These are phyloP conservation scores for Cranoglanis bouderius DNA, from an alignment of 2,113 vertebrate species.

Conservation along the genomic window DNA sequence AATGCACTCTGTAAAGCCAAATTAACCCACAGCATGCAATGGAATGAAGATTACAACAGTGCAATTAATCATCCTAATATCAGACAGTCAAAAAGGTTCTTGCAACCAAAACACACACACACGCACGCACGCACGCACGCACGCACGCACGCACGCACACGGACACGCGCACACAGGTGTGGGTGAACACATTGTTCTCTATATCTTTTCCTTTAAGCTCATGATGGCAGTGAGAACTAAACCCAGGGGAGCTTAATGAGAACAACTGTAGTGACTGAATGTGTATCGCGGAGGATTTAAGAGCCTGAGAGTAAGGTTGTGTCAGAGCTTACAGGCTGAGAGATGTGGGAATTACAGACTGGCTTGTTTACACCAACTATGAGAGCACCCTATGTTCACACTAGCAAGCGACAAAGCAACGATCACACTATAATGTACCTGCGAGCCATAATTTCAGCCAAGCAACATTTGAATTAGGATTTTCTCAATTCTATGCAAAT, in stretches of 20 bases:
- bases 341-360: constrained; percentile 26
- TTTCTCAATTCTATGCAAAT: background rate
- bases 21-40: constrained; percentile 14
- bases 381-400: background rate
- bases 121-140: too few species aligned
- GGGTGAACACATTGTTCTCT: background rate
- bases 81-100: background rate
- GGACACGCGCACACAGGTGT: background rate
- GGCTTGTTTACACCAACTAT: constrained; percentile 18
- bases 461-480: background rate
- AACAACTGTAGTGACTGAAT: background rate
- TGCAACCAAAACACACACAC: background rate
- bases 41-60: background rate
- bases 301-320: constrained; percentile 31
- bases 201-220: background rate
- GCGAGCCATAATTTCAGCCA: background rate
- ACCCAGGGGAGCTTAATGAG: background rate
- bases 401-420: background rate
- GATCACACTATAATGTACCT: background rate
- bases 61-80: constrained; percentile 22
- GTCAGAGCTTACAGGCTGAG: constrained; percentile 20
- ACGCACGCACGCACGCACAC: background rate
- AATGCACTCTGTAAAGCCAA: constrained; percentile 5
- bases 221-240: constrained; percentile 1
- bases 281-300: background rate